Percentiles rank a stretch among this genome's conserved stretches.
Conservation (phyloP, 2,113 vertebrate genomes). For the Fregetta grallaria region DNA sequence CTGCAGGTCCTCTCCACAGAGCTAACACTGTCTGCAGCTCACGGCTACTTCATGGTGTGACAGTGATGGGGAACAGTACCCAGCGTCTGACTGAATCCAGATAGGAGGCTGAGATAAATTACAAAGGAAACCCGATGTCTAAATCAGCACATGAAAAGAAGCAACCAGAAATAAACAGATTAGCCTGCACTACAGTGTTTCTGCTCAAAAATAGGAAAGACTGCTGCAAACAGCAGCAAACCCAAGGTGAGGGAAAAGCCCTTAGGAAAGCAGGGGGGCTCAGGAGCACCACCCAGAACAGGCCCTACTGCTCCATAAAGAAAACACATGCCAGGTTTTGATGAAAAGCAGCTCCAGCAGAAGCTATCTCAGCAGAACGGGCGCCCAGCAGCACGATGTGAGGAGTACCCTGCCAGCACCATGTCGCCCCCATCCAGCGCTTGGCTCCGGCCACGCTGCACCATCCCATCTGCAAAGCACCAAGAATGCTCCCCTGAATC, state of each 20-base stretch:
- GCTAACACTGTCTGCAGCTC: not conserved
- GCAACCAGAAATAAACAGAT: not conserved
- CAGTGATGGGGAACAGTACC: not conserved
- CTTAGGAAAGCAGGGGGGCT: not conserved
- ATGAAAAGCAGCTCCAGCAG: not conserved
- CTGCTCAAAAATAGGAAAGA: not conserved
- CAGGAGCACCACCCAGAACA: not conserved
- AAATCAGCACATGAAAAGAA: not conserved
- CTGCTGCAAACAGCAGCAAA: not conserved
- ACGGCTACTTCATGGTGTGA: not conserved
- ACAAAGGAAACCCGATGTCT: not conserved
- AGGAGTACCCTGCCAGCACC: not conserved
- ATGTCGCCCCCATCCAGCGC: accelerated
- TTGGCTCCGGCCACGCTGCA: not conserved
- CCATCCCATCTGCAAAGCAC: not conserved
- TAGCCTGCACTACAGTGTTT: not conserved
- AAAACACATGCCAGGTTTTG: not conserved
- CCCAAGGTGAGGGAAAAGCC: not conserved
- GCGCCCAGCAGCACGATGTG: not conserved
- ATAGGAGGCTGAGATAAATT: not conserved
- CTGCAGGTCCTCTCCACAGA: not conserved
- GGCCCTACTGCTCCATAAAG: not conserved
- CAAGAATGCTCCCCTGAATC: not conserved
- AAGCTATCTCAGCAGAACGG: not conserved
- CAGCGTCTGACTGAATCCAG: not conserved